phyloP scores from a whole-genome alignment of 2,888 invertebrate genomes.

The Pheosia gnoma region DNA sequence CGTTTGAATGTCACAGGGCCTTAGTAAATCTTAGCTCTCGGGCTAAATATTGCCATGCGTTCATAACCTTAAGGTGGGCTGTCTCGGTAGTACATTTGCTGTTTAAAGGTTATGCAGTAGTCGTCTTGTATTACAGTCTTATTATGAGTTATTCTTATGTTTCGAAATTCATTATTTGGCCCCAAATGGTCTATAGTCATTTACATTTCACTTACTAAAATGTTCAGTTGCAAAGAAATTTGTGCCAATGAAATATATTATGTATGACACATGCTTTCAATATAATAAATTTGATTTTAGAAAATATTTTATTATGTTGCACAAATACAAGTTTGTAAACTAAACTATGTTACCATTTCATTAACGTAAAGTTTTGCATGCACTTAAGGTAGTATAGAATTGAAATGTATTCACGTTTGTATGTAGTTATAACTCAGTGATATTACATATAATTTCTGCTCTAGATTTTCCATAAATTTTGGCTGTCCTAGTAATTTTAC shows the following conservation, averaged over 20 bases:
- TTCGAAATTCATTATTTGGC: background rate
- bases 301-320: slow-evolving; percentile 27
- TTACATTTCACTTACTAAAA: background rate
- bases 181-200: background rate
- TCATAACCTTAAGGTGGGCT: too few species aligned
- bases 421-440: slow-evolving; percentile 65
- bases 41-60: too few species aligned
- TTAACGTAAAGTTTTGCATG: slow-evolving; percentile 48
- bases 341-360: slow-evolving; percentile 70
- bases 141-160: background rate
- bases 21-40: too few species aligned
- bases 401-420: slow-evolving; percentile 50
- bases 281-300: background rate
- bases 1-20: too few species aligned
- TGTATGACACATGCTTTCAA: slow-evolving; percentile 1
- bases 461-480: slow-evolving; percentile 36
- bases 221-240: background rate
- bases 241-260: slow-evolving; percentile 1
- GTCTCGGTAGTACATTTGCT: too few species aligned
- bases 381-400: slow-evolving; percentile 48
- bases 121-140: background rate
- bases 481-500: slow-evolving; percentile 37
- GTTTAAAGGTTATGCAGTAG: background rate
- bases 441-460: slow-evolving; percentile 64
- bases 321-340: slow-evolving; percentile 49